A percentile compares a stretch with the other conserved stretches of the same genome.
These are phyloP conservation scores for Pristionchus mayeri DNA, from an alignment of 2,888 invertebrate genomes.

Conservation along the genomic window DNA sequence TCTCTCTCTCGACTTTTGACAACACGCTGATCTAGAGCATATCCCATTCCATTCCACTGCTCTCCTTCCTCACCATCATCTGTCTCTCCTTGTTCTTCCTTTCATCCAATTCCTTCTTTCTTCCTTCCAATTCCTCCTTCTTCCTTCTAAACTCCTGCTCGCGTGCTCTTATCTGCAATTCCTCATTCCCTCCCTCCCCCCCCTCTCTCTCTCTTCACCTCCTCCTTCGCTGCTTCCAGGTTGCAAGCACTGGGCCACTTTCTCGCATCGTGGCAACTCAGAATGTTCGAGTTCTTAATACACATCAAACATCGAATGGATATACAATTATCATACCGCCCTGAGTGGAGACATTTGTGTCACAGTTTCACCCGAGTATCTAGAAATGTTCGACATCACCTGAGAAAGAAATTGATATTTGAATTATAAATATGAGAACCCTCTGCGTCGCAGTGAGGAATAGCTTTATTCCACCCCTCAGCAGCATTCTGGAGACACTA, in stretches of 20 bases:
- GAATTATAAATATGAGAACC: neutral
- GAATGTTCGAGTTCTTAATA: neutral
- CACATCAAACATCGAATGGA: neutral
- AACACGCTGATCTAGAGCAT: no score
- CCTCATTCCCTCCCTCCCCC: neutral
- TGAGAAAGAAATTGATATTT: neutral
- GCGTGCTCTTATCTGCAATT: neutral
- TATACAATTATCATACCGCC: neutral
- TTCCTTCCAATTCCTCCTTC: neutral
- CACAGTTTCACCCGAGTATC: conserved; percentile 37
- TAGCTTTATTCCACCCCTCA: neutral
- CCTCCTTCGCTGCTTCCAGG: neutral
- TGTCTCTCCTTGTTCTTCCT: neutral
- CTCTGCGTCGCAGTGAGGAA: conserved; percentile 36
- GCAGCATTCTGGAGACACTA: neutral
- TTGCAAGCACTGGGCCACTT: conserved; percentile 16
- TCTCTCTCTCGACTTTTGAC: neutral
- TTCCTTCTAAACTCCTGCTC: neutral
- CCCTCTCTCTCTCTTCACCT: neutral
- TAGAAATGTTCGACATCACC: conserved; percentile 5
- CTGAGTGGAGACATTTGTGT: conserved; percentile 37
- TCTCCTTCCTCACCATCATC: neutral
- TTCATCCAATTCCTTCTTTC: neutral
- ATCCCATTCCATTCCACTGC: neutral
- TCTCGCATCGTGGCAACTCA: conserved; percentile 26